Evolutionary conservation across 2,797 vertebrate species (phyloP).

Genomic region (Craterocephalus amniculus): DNA sequence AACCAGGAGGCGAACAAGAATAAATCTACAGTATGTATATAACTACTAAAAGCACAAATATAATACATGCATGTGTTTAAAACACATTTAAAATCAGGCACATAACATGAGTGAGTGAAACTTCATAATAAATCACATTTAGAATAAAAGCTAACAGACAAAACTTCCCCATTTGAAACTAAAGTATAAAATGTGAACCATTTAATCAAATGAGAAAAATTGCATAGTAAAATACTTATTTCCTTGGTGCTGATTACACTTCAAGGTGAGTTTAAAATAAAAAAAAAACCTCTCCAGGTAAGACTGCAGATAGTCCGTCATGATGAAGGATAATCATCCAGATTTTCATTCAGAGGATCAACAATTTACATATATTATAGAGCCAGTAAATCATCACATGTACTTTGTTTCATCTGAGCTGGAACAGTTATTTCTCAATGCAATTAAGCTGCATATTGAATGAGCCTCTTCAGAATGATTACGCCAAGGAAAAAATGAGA

Average conservation of each 20-base stretch:
- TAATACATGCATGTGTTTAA: not conserved
- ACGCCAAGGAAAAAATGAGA: not conserved
- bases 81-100: slow-evolving; percentile 14
- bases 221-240: slow-evolving; percentile 1
- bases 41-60: not conserved
- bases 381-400: not conserved
- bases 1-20: slow-evolving; percentile 10
- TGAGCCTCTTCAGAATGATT: slow-evolving; percentile 4
- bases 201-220: slow-evolving; percentile 24
- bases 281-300: not conserved
- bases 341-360: slow-evolving; percentile 23
- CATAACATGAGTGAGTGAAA: not conserved
- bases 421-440: not conserved
- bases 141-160: not conserved
- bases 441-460: not conserved
- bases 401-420: not conserved
- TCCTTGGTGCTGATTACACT: slow-evolving; percentile 20
- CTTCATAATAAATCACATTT: not conserved
- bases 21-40: not conserved
- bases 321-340: slow-evolving; percentile 32
- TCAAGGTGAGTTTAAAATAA: not conserved
- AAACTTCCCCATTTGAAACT: not conserved
- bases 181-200: slow-evolving; percentile 6
- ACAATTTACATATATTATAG: not conserved
- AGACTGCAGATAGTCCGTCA: slow-evolving; percentile 3